Conservation (phyloP, 2,888 invertebrate species). For the Carabus problematicus region DNA sequence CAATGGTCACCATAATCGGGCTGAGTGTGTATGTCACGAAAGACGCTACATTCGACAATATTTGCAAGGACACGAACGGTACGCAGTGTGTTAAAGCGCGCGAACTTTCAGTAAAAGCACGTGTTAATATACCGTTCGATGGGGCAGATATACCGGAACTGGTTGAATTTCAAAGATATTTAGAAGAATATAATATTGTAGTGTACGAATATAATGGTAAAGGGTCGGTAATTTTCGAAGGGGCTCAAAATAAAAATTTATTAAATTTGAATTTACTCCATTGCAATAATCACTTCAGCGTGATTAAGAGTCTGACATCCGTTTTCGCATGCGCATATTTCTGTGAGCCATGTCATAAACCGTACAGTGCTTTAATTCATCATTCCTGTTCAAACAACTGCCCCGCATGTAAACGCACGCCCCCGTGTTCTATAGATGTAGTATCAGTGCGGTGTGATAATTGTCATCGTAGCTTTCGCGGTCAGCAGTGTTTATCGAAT, state of each 20-base stretch:
- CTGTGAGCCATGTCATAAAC: not conserved
- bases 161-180: conserved; percentile 7
- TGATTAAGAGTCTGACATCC: not conserved
- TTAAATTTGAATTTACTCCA: conserved; percentile 1
- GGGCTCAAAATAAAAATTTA: not conserved
- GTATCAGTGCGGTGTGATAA: no score
- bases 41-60: not conserved
- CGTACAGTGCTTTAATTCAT: not conserved
- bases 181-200: not conserved
- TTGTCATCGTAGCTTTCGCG: not conserved
- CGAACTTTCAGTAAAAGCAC: not conserved
- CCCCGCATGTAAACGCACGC: not conserved
- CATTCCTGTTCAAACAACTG: not conserved
- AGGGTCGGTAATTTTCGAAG: conserved; percentile 1
- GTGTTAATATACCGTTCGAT: not conserved
- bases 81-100: not conserved
- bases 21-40: not conserved
- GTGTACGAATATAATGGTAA: conserved; percentile 2
- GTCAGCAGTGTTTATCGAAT: not conserved
- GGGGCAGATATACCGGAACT: conserved; percentile 6
- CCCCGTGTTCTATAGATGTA: not conserved
- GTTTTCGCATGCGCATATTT: not conserved
- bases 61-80: not conserved
- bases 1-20: no score
- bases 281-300: not conserved